phyloP scores from a whole-genome alignment of 1,140 invertebrate genomes.

The Bactericera cockerelli region DNA sequence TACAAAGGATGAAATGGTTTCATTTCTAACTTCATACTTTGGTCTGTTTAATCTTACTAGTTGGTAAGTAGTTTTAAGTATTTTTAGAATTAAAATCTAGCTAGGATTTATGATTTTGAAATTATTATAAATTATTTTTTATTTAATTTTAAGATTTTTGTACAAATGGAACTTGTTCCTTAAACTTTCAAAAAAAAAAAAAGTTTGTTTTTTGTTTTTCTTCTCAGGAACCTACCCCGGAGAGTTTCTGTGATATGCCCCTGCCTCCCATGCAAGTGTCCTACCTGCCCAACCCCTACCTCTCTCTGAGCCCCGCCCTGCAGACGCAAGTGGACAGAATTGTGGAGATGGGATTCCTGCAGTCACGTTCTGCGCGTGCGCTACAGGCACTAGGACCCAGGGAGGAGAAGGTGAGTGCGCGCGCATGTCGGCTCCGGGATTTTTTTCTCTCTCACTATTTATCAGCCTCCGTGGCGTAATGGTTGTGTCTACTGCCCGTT shows the following conservation, averaged over 20 bases:
- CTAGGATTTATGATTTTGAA: too few species aligned
- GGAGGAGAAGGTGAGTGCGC: conserved; percentile 58
- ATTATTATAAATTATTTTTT: too few species aligned
- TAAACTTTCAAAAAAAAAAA: too few species aligned
- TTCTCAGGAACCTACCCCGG: conserved; percentile 10
- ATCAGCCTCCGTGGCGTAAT: too few species aligned
- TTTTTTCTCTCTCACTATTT: neutral
- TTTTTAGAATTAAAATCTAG: too few species aligned
- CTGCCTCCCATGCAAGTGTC: conserved; percentile 8
- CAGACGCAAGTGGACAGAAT: conserved; percentile 52
- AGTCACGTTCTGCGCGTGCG: conserved; percentile 55
- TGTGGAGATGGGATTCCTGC: conserved; percentile 68
- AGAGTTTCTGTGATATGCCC: conserved; percentile 10
- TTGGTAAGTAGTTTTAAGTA: too few species aligned
- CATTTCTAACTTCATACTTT: too few species aligned
- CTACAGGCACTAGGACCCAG: conserved; percentile 56
- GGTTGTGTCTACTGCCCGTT: too few species aligned
- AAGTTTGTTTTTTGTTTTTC: neutral
- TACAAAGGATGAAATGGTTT: too few species aligned
- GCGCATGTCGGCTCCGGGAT: neutral
- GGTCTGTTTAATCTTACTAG: too few species aligned
- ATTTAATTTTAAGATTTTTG: too few species aligned
- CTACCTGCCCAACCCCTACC: conserved; percentile 33
- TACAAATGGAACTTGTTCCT: too few species aligned
- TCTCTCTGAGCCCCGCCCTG: conserved; percentile 37